phyloP scores from a whole-genome alignment of 1,140 invertebrate genomes.

The Aphelenchoides besseyi region DNA sequence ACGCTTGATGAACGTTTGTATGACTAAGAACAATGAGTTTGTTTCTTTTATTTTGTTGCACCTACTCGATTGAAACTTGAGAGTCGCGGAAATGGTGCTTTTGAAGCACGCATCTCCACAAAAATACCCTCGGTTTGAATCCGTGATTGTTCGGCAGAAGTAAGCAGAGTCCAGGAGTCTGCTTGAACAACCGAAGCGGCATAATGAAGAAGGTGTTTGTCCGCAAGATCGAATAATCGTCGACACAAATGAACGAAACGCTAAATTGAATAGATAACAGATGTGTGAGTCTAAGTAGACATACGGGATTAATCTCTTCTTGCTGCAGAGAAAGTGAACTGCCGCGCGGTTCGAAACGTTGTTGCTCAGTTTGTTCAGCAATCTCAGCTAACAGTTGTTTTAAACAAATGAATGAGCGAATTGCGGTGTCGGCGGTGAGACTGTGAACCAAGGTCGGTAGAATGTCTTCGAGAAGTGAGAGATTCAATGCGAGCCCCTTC shows the following conservation, averaged over 20 bases:
- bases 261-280: constrained; percentile 40
- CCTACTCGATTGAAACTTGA: constrained; percentile 54
- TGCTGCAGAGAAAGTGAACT: constrained; percentile 13
- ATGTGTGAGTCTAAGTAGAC: not conserved
- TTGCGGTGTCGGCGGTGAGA: constrained; percentile 50
- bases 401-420: constrained; percentile 55
- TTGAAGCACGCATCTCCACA: constrained; percentile 53
- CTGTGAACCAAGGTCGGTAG: constrained; percentile 54
- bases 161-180: constrained; percentile 47
- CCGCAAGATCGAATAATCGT: constrained; percentile 50
- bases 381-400: constrained; percentile 45
- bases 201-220: constrained; percentile 58
- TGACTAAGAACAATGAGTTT: constrained; percentile 37
- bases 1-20: constrained; percentile 58
- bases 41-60: constrained; percentile 1
- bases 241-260: constrained; percentile 49
- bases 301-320: constrained; percentile 53
- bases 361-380: too few species aligned
- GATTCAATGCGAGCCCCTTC: constrained; percentile 56
- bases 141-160: constrained; percentile 41
- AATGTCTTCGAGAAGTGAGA: constrained; percentile 54
- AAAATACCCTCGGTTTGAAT: constrained; percentile 61
- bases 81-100: constrained; percentile 54
- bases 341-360: too few species aligned
- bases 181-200: constrained; percentile 56